A percentile compares a stretch with the other conserved stretches of the same genome.
Evolutionary conservation across 23 tunicate genomes (phyloP).

Genomic region (Trididemnum clinides): DNA sequence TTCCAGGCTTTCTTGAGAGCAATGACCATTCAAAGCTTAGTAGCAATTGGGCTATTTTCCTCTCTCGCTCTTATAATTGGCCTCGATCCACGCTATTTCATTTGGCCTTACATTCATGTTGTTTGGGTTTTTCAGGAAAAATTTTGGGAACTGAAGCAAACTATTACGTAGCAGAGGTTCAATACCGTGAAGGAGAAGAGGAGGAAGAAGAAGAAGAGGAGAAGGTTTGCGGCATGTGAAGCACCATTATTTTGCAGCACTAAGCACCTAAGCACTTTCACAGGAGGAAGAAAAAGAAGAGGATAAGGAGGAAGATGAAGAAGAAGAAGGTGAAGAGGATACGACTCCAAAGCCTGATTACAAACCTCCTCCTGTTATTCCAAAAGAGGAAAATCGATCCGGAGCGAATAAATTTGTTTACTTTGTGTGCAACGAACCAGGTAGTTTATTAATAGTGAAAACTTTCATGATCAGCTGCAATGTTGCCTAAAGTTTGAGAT

Average conservation of each 20-base stretch:
- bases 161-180: constrained; percentile 90
- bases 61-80: too few relatives aligned
- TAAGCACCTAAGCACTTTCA: neutral
- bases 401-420: constrained; percentile 96
- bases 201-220: constrained; percentile 96
- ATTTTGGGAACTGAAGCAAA: constrained; percentile 88
- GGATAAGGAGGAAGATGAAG: constrained; percentile 94
- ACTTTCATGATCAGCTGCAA: too few relatives aligned
- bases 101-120: too few relatives aligned
- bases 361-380: constrained; percentile 98
- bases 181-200: constrained; percentile 97
- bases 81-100: too few relatives aligned
- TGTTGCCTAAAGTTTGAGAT: too few relatives aligned
- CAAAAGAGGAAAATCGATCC: constrained; percentile 88
- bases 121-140: constrained; percentile 48
- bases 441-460: constrained; percentile 5
- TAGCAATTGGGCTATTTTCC: too few relatives aligned
- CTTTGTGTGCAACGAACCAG: constrained; percentile 97
- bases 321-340: constrained; percentile 91
- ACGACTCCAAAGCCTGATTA: constrained; percentile 88
- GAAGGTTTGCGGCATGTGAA: neutral
- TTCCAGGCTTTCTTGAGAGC: too few relatives aligned
- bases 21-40: too few relatives aligned
- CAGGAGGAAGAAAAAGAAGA: constrained; percentile 83
- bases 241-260: too few relatives aligned